A percentile compares a stretch with the other conserved stretches of the same genome.
Evolutionary conservation across 2,888 invertebrate species (phyloP).

Genomic region (Diaprepes abbreviatus): DNA sequence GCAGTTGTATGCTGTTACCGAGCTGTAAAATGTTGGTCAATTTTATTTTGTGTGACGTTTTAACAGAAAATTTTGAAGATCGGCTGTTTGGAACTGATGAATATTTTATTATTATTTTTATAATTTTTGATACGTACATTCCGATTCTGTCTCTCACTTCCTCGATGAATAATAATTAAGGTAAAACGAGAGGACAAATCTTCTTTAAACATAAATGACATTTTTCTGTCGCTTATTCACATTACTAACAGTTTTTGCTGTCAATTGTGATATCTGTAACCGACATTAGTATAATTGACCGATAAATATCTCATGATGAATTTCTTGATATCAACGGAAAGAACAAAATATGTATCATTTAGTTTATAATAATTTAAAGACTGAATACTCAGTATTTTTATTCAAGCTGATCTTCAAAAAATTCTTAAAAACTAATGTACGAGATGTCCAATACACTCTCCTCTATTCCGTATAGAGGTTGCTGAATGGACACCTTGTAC

Average conservation of each 20-base stretch:
- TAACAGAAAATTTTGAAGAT: neutral
- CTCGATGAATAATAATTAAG: too few relatives aligned
- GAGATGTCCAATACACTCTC: neutral
- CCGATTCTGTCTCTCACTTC: too few relatives aligned
- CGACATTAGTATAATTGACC: too few relatives aligned
- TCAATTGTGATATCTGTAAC: too few relatives aligned
- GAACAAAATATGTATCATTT: too few relatives aligned
- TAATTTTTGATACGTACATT: neutral
- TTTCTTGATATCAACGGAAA: too few relatives aligned
- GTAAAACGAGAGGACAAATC: too few relatives aligned
- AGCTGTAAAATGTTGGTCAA: conserved; percentile 69
- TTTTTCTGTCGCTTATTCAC: too few relatives aligned
- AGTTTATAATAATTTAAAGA: conserved; percentile 4
- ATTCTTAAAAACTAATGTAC: neutral
- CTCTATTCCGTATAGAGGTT: neutral
- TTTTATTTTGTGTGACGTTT: conserved; percentile 3
- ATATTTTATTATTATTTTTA: too few relatives aligned
- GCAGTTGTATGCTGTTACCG: conserved; percentile 81
- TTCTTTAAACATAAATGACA: too few relatives aligned
- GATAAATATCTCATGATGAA: too few relatives aligned
- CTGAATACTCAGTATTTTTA: neutral
- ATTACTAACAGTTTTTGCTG: too few relatives aligned
- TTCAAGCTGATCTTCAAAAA: conserved; percentile 2
- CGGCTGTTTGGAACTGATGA: neutral
- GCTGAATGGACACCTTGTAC: conserved; percentile 12